Evolutionary conservation across 1,140 invertebrate species (phyloP), one percentile per base, ranked within the genome.

Genomic region (Eciton burchellii): DNA sequence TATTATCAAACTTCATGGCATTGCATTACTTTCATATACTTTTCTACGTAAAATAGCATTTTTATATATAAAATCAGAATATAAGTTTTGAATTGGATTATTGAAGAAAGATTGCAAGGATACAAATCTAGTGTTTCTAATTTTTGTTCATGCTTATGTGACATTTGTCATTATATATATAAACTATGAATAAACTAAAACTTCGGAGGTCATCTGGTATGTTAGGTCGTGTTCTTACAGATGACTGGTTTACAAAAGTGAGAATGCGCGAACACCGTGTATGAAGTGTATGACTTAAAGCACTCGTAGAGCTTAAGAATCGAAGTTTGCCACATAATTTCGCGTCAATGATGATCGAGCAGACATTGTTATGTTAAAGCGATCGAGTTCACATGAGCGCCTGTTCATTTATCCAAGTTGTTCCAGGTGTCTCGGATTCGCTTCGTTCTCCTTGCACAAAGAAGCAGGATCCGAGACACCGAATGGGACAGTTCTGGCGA

Each of bases 181-280:
- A n/a, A n/a, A n/a, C n/a, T n/a, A n/a, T n/a, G n/a, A 45, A 24
- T 41, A 52, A 11, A 41, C 11, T 4, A 54, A 49, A 72, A 6
- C 65, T 85, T 74, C 83, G 82, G 86, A 86, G 70, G 84, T 66
- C 70, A 86, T 87, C 14, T 24, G 66, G 49, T 83, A 59, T n/a
- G n/a, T 45, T 68, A 26, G 43, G 47, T 45, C 16, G 24, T 76
- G 9, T 68, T 70, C 24, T 83, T 83, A 16, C 56, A 68, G 47
- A 85, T 62, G 26, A 29, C 62, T 65, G 43, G 24, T 14, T 63
- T 56, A 68, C 62, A 26, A 43, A 65, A 76, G 60, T 41, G 52
- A 68, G 74, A 79, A 68, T 79, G 74, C 63, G 63, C 62, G 41
- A 77, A 68, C 43, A 14, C 14, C 19, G 14, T 59, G 35, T 57